Evolutionary conservation across 1,140 invertebrate species (phyloP).

Genomic region (Drosophila kohkoa): DNA sequence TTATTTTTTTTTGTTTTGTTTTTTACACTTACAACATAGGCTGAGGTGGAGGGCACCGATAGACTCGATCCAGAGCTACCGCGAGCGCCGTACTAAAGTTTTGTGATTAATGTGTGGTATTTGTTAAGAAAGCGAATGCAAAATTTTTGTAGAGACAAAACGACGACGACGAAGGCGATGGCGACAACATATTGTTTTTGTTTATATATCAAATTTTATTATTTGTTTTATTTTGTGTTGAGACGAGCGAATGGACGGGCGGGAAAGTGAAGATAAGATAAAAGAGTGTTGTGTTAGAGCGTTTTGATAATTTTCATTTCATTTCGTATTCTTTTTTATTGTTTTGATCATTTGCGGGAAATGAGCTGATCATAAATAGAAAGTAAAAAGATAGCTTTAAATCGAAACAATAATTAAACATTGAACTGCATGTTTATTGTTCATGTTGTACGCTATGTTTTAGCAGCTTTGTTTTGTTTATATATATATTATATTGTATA

Average conservation of each 20-base stretch:
- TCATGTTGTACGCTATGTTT: slow-evolving; percentile 42
- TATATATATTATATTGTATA: slow-evolving; percentile 21
- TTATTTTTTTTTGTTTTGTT: slow-evolving; percentile 53
- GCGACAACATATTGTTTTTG: slow-evolving; percentile 29
- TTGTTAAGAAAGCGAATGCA: slow-evolving; percentile 28
- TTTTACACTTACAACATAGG: slow-evolving; percentile 87
- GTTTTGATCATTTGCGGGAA: slow-evolving; percentile 48
- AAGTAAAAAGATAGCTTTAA: slow-evolving; percentile 39
- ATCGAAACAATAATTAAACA: slow-evolving; percentile 30
- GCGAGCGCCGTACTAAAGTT: slow-evolving; percentile 84
- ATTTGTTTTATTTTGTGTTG: slow-evolving; percentile 34
- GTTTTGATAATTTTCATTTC: slow-evolving; percentile 28
- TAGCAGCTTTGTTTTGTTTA: slow-evolving; percentile 19
- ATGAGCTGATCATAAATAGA: slow-evolving; percentile 67
- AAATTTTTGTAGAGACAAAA: slow-evolving; percentile 23
- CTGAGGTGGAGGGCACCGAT: slow-evolving; percentile 89
- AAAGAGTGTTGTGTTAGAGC: slow-evolving; percentile 76
- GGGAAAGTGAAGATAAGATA: slow-evolving; percentile 74
- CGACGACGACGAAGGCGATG: slow-evolving; percentile 37
- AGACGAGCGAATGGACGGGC: slow-evolving; percentile 48
- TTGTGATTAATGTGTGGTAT: slow-evolving; percentile 10
- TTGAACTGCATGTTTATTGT: slow-evolving; percentile 43
- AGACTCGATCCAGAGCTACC: slow-evolving; percentile 90
- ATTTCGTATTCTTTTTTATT: slow-evolving; percentile 36
- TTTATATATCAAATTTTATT: slow-evolving; percentile 19